Conservation (phyloP, 1,140 invertebrate genomes). For the Orius insidiosus region DNA sequence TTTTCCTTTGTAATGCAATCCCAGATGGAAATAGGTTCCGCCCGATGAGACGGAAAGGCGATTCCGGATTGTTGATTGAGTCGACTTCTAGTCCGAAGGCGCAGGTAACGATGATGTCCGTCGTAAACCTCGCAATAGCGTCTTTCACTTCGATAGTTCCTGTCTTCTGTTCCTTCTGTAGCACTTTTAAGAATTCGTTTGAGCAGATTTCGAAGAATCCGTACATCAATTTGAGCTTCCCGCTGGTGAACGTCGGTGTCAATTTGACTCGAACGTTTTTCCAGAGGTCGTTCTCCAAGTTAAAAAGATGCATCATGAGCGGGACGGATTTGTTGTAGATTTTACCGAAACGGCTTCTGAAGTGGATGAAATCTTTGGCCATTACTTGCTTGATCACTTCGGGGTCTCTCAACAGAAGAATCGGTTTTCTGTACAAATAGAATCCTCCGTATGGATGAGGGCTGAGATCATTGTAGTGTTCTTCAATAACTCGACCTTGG, state of each 20-base stretch:
- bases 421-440: constrained; percentile 29
- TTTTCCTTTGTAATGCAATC: constrained; percentile 7
- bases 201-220: constrained; percentile 24
- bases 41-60: constrained; percentile 27
- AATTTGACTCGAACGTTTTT: constrained; percentile 36
- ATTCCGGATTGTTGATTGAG: constrained; percentile 30
- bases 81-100: constrained; percentile 43
- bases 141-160: constrained; percentile 26
- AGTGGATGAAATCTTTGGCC: constrained; percentile 33
- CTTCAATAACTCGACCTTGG: constrained; percentile 23
- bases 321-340: constrained; percentile 19
- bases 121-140: constrained; percentile 36
- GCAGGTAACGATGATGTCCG: constrained; percentile 41
- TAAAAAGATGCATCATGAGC: constrained; percentile 19
- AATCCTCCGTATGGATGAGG: constrained; percentile 26
- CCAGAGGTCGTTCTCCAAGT: constrained; percentile 29
- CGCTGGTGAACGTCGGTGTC: constrained; percentile 38
- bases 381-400: constrained; percentile 30
- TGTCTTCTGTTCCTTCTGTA: constrained; percentile 27
- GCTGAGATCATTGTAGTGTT: constrained; percentile 26
- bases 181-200: constrained; percentile 17
- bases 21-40: constrained; percentile 18
- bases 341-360: constrained; percentile 28
- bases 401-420: constrained; percentile 30
- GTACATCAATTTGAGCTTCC: constrained; percentile 24